phyloP scores from a whole-genome alignment of 2,113 vertebrate genomes.

The Rhea pennata region DNA sequence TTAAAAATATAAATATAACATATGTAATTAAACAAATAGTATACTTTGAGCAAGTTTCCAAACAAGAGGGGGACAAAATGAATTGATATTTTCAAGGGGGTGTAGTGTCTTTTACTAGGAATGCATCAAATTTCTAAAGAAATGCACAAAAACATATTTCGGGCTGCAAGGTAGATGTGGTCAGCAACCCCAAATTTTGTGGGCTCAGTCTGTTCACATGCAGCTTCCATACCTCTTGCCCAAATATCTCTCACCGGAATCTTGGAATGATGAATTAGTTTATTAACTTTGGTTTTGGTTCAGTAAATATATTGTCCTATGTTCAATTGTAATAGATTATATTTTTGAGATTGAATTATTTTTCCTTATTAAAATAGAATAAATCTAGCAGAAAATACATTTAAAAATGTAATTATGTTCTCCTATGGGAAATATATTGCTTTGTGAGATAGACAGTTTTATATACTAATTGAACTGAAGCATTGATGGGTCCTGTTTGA shows the following conservation, averaged over 20 bases:
- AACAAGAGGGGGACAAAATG: neutral
- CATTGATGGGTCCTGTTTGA: neutral
- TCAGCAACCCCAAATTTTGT: neutral
- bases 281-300: neutral
- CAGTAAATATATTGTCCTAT: neutral
- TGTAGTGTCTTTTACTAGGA: neutral
- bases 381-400: neutral
- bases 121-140: neutral
- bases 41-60: neutral
- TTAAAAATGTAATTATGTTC: neutral
- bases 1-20: neutral
- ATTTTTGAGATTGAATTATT: neutral
- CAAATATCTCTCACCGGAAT: neutral
- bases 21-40: neutral
- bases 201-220: neutral
- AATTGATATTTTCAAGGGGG: neutral
- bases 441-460: slow-evolving; percentile 21
- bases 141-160: neutral
- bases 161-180: neutral
- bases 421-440: slow-evolving; percentile 21
- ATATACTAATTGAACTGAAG: slow-evolving; percentile 1
- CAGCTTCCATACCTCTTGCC: neutral
- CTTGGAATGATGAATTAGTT: neutral
- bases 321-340: neutral
- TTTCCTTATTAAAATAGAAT: neutral